Base-by-base conservation (phyloP, 2,113 vertebrate genomes). In the Barnardius zonarius region DNA sequence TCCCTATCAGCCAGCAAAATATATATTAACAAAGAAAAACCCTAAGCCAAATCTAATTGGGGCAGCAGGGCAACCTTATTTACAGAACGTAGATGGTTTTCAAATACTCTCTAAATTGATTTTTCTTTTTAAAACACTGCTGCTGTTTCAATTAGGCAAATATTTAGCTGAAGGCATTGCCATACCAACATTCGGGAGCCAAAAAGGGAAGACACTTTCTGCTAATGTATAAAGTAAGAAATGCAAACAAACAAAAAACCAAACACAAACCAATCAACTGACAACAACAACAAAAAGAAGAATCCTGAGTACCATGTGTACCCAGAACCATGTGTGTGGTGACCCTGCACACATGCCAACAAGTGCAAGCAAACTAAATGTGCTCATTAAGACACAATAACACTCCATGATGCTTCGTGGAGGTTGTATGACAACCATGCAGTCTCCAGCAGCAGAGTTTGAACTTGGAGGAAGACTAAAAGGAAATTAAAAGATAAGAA, bases 371-470 rank as follows among this genome's bases (percentile, higher is more conserved):
- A 87, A 82, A 67, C 7, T 41, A 37, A 63, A 28, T 2, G 2
- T 28, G 16, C 4, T 35, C 31, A 49, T 74, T 90, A 83, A 61
- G 46, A 76, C 31, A 33, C 10, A 37, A 19, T 19, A 74, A 37
- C 16, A 37, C 6, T 22, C 31, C 22, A 9, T 31, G 16, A 41
- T 61, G 30, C 16, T 35, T 51, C 0, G 0, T 48, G 13, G 8
- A 85, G 13, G 8, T 46, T 78, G 5, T 20, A 79, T 6, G 19
- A 9, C 5, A 13, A 19, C 16, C 20, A 28, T 31, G 39, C 14
- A 24, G 35, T 10, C 51, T 81, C 27, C 18, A 83, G 19, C 43
- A 78, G 22, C 6, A 63, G 16, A 76, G 5, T 25, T 41, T 59
- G 22, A 3, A 61, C 25, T 24, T 4, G 2, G 24, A 35, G 11